A percentile compares a stretch with the other conserved stretches of the same genome.
Conservation (phyloP, 2,888 invertebrate species). For the Apodemia hepburni region DNA sequence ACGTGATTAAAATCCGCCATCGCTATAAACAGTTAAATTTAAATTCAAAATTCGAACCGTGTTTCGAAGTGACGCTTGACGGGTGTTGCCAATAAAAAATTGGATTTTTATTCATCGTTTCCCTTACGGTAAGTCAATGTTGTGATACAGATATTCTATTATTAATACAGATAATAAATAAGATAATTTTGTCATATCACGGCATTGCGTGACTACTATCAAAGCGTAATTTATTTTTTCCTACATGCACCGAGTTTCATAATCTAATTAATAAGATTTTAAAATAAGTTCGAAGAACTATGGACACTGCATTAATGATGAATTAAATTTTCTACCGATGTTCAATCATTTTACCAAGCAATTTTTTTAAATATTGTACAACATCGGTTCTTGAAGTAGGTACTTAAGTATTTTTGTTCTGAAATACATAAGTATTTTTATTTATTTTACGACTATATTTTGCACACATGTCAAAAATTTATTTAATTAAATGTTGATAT, state of each 20-base stretch:
- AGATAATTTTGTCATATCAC: conserved; percentile 34
- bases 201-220: conserved; percentile 37
- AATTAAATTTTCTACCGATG: conserved; percentile 9
- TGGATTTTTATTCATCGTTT: conserved; percentile 55
- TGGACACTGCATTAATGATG: not conserved
- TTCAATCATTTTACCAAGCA: not conserved
- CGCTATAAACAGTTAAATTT: conserved; percentile 17
- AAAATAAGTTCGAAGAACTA: conserved; percentile 20
- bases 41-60: conserved; percentile 34
- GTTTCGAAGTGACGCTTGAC: conserved; percentile 48
- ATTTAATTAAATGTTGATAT: too few species aligned
- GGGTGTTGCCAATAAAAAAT: conserved; percentile 49
- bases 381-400: too few species aligned
- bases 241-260: conserved; percentile 11
- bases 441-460: too few species aligned
- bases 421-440: too few species aligned
- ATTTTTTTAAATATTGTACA: too few species aligned
- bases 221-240: conserved; percentile 22
- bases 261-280: conserved; percentile 18
- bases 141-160: conserved; percentile 9
- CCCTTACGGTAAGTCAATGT: conserved; percentile 52
- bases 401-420: too few species aligned
- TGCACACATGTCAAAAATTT: too few species aligned
- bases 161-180: conserved; percentile 24
- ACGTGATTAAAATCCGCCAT: conserved; percentile 37